A percentile compares a stretch with the other conserved stretches of the same genome.
These are phyloP conservation scores for Phrynocephalus guinanensis DNA, from an alignment of 2,797 vertebrate species.

Conservation along the genomic window DNA sequence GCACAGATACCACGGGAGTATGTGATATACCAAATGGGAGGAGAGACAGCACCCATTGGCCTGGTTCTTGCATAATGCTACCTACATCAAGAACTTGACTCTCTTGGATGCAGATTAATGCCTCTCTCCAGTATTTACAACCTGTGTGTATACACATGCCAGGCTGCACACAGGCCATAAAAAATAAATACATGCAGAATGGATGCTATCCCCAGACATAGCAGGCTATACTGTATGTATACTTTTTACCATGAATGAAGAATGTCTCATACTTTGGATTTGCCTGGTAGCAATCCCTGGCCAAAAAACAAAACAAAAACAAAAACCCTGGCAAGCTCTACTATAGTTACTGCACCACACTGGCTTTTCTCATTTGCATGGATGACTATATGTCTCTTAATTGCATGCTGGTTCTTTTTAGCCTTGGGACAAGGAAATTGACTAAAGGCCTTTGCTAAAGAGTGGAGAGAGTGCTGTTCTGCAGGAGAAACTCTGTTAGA, in stretches of 20 bases:
- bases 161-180: not conserved
- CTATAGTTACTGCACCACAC: not conserved
- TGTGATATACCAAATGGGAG: not conserved
- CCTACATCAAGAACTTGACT: not conserved
- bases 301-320: not conserved
- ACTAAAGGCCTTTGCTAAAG: not conserved
- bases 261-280: not conserved
- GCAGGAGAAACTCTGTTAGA: not conserved
- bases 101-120: not conserved
- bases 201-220: not conserved
- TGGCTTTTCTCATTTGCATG: not conserved
- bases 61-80: not conserved
- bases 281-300: not conserved
- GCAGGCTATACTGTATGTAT: not conserved
- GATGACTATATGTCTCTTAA: not conserved
- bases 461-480: not conserved
- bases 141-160: no score
- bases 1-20: not conserved
- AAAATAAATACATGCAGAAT: not conserved
- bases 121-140: no score
- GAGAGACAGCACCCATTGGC: not conserved
- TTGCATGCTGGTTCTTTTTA: constrained; percentile 9
- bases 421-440: not conserved
- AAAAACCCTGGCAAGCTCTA: not conserved
- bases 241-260: not conserved